phyloP scores from a whole-genome alignment of 2,797 vertebrate species.

The Falco rusticolus region DNA sequence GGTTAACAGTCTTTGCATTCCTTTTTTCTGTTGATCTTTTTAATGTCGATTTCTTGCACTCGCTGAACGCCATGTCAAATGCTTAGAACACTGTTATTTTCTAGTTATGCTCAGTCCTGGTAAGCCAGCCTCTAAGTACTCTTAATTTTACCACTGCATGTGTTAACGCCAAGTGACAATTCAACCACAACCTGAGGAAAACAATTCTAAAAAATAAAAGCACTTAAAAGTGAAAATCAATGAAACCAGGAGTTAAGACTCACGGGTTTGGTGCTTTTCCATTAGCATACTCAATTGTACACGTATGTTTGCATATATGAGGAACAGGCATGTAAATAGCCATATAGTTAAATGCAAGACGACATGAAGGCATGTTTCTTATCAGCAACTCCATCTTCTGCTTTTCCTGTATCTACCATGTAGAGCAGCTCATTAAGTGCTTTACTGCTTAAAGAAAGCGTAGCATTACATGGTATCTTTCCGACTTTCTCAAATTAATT shows the following conservation, averaged over 20 bases:
- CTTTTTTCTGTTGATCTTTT: not conserved
- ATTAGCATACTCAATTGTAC: not conserved
- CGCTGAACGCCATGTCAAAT: not conserved
- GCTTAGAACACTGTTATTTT: not conserved
- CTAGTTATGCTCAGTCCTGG: not conserved
- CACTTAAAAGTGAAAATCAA: not conserved
- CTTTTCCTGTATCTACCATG: not conserved
- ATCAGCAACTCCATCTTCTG: not conserved
- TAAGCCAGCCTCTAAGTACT: not conserved
- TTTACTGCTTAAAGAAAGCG: not conserved
- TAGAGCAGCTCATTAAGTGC: not conserved
- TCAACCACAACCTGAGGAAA: not conserved
- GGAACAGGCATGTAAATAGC: not conserved
- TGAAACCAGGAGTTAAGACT: not conserved
- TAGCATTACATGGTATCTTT: not conserved
- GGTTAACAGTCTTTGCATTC: not conserved
- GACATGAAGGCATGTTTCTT: not conserved
- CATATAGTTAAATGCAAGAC: not conserved
- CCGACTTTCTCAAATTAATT: not conserved
- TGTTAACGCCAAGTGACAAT: not conserved
- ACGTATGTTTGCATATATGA: not conserved
- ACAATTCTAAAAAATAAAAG: not conserved
- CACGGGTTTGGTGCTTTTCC: not conserved
- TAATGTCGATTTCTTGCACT: not conserved
- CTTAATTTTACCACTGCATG: not conserved